Evolutionary conservation across 2,888 invertebrate genomes (phyloP).

Genomic region (Caenorhabditis virilis): DNA sequence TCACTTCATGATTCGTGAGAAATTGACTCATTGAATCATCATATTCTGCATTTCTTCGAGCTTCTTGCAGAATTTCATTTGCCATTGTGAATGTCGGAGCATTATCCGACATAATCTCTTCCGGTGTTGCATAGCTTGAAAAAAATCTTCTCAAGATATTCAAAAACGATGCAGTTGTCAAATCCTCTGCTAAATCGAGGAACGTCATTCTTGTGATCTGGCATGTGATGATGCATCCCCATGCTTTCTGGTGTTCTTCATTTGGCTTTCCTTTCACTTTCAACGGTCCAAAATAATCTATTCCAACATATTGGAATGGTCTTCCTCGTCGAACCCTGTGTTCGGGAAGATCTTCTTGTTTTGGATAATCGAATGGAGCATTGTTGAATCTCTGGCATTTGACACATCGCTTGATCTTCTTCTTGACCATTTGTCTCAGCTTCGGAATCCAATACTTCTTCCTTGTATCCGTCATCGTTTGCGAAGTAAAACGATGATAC

Average conservation of each 20-base stretch:
- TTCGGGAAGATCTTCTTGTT: conserved; percentile 10
- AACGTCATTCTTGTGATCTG: conserved; percentile 27
- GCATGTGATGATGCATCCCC: conserved; percentile 32
- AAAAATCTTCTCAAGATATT: conserved; percentile 27
- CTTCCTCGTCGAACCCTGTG: conserved; percentile 8
- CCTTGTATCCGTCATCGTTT: conserved; percentile 11
- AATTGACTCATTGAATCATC: background rate
- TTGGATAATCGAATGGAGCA: conserved; percentile 17
- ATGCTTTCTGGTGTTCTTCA: background rate
- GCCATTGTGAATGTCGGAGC: conserved; percentile 69
- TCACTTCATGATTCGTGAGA: background rate
- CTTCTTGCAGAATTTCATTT: conserved; percentile 44
- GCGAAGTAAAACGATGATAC: background rate
- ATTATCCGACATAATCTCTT: conserved; percentile 41
- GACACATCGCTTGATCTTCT: background rate
- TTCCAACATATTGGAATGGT: conserved; percentile 38
- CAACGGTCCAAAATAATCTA: conserved; percentile 48
- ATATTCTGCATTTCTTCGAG: background rate
- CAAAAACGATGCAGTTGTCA: conserved; percentile 16
- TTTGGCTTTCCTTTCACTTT: background rate
- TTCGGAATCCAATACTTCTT: conserved; percentile 17
- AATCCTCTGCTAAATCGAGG: conserved; percentile 21
- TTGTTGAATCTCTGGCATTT: conserved; percentile 13
- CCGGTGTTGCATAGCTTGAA: conserved; percentile 17
- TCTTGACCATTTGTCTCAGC: background rate